Base-by-base conservation (phyloP, 2,888 invertebrate species). In the Deroplatys truncata region DNA sequence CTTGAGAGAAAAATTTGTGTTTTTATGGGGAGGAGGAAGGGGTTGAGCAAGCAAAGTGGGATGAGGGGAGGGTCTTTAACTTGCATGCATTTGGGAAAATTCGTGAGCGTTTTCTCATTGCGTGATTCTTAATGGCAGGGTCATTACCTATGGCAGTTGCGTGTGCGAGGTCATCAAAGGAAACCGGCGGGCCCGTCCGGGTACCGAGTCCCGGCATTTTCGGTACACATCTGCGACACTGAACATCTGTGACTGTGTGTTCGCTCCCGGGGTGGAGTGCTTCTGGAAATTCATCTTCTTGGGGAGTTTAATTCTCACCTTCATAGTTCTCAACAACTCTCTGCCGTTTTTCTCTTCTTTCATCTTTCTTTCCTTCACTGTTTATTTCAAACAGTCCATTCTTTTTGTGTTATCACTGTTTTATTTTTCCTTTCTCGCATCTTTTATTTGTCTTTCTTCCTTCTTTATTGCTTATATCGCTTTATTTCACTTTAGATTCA, bases 141-240 rank as follows among this genome's bases (percentile, higher is more conserved):
- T 89, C 86, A 89, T 89, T 89, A 89, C 89, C 35, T 72, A 72
- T 72, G 56, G 56, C 56, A 85, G 83, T 89, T 85, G 89, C 89
- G 89, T 89, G 89, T 85, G 29, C 85, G 82, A 86, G 82, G 83
- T 84, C 85, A 82, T 89, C 89, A 89, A 89, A 89, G 89, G 87
- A 87, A 84, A 82, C 86, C 89, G 89, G 82, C 85, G 29, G 28
- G 84, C 84, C 28, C 35, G 49, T 84, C 84, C 72, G 88, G 56
- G 56, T 72, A 72, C 56, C 16, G 20, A 72, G 56, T 72, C 56
- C 56, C 56, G 56, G 56, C 0, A 72, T 72, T 72, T 72, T 72
- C 56, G 56, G 56, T 72, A 72, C 56, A 72, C 56, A 72, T 25
- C 56, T 72, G 56, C 20, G 56, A 72, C 56, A 72, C 1, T 72